phyloP scores from a whole-genome alignment of 1,140 invertebrate species.

The Drosophila obscura region DNA sequence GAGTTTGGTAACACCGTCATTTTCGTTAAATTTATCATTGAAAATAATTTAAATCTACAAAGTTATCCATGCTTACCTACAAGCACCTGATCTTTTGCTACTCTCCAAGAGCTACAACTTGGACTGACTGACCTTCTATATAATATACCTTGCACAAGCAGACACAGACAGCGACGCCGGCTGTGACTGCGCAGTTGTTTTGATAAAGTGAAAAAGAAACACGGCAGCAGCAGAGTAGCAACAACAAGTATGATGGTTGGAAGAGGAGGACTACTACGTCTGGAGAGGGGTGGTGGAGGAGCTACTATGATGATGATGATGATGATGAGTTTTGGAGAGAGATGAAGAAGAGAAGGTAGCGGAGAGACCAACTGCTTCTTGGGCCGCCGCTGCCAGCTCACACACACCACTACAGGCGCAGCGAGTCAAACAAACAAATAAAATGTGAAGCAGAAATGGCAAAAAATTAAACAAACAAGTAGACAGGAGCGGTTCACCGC shows the following conservation, averaged over 20 bases:
- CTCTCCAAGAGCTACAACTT: too few species aligned
- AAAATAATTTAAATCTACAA: too few species aligned
- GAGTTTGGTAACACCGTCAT: too few species aligned
- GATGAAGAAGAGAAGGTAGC: background rate
- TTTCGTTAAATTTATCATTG: too few species aligned
- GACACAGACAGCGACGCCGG: slow-evolving; percentile 34
- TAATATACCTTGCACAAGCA: slow-evolving; percentile 36
- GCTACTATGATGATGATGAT: too few species aligned
- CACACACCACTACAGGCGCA: slow-evolving; percentile 71
- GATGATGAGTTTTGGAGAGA: background rate
- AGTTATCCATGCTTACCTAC: too few species aligned
- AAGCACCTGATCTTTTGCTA: too few species aligned
- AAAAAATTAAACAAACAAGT: slow-evolving; percentile 84
- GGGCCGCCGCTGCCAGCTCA: slow-evolving; percentile 35
- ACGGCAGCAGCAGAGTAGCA: slow-evolving; percentile 23
- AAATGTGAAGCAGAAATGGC: slow-evolving; percentile 83
- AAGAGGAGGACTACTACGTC: too few species aligned
- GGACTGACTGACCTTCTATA: too few species aligned
- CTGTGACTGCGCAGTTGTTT: slow-evolving; percentile 58
- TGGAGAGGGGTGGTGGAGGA: slow-evolving; percentile 1
- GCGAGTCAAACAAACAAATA: slow-evolving; percentile 83
- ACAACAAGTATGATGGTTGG: slow-evolving; percentile 31
- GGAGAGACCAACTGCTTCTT: slow-evolving; percentile 53
- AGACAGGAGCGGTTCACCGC: slow-evolving; percentile 79
- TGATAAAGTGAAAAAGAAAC: slow-evolving; percentile 65